Conservation (phyloP, 2,113 vertebrate species). For the Nyctereutes procyonoides region DNA sequence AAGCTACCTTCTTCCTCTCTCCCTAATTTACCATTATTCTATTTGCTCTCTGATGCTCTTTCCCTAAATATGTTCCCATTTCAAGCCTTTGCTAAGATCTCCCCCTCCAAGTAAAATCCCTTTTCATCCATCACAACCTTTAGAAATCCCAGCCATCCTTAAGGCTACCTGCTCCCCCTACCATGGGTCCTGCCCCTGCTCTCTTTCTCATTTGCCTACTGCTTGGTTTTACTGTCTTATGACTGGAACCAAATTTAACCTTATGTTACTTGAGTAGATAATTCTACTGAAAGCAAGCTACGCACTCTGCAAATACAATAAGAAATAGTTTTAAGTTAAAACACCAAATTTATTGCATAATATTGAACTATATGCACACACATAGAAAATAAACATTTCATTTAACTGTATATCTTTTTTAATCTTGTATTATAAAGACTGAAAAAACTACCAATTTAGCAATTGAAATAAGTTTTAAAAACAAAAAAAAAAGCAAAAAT, state of each 20-base stretch:
- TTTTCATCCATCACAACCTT: neutral
- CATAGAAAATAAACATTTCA: conserved; percentile 89
- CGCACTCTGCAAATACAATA: conserved; percentile 29
- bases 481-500: conserved; percentile 78
- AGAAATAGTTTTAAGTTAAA: conserved; percentile 76
- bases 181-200: neutral
- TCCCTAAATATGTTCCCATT: neutral
- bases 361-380: conserved; percentile 87
- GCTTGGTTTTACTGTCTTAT: neutral
- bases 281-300: conserved; percentile 11
- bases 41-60: neutral
- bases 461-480: conserved; percentile 81
- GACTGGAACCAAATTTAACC: neutral
- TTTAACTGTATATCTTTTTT: conserved; percentile 83
- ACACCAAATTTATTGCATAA: conserved; percentile 89
- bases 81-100: neutral
- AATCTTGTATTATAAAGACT: conserved; percentile 86
- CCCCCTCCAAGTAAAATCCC: neutral
- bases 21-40: neutral
- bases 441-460: conserved; percentile 79
- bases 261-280: neutral
- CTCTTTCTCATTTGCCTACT: neutral
- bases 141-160: neutral
- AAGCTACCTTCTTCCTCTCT: neutral
- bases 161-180: neutral